phyloP scores from a whole-genome alignment of 2,888 invertebrate species.

The Hedychridium roseum region DNA sequence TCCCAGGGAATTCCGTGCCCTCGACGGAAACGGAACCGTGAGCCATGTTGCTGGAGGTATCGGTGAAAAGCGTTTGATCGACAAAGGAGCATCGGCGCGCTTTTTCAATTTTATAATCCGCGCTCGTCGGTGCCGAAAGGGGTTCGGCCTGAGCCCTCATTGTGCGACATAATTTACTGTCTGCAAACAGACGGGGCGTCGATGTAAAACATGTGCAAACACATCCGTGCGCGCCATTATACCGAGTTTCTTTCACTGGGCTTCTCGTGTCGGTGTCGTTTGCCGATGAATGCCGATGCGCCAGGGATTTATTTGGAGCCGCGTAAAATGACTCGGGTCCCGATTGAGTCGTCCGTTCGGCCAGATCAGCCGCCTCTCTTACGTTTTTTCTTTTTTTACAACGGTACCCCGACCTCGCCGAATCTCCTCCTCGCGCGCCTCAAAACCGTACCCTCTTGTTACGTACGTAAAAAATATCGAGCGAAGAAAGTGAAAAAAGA shows the following conservation, averaged over 20 bases:
- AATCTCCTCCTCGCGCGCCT: too few relatives aligned
- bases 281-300: conserved; percentile 30
- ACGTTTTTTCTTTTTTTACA: too few relatives aligned
- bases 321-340: conserved; percentile 49
- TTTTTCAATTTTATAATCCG: conserved; percentile 57
- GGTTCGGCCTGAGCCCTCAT: conserved; percentile 48
- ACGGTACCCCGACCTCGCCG: too few relatives aligned
- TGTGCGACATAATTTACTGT: conserved; percentile 63
- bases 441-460: too few relatives aligned
- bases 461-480: too few relatives aligned
- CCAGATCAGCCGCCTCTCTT: too few relatives aligned
- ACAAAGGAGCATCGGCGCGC: conserved; percentile 46
- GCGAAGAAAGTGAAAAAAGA: too few relatives aligned
- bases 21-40: too few relatives aligned
- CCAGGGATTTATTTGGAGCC: conserved; percentile 49
- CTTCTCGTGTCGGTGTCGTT: conserved; percentile 34
- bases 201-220: conserved; percentile 48
- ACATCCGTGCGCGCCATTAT: conserved; percentile 15
- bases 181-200: conserved; percentile 59
- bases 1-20: too few relatives aligned
- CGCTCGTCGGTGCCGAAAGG: conserved; percentile 46
- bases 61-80: conserved; percentile 7
- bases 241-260: too few relatives aligned
- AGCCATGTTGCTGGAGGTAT: too few relatives aligned
- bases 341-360: conserved; percentile 50